These are phyloP conservation scores for Stramonita haemastoma DNA, from an alignment of 2,888 invertebrate genomes.

Conservation along the genomic window DNA sequence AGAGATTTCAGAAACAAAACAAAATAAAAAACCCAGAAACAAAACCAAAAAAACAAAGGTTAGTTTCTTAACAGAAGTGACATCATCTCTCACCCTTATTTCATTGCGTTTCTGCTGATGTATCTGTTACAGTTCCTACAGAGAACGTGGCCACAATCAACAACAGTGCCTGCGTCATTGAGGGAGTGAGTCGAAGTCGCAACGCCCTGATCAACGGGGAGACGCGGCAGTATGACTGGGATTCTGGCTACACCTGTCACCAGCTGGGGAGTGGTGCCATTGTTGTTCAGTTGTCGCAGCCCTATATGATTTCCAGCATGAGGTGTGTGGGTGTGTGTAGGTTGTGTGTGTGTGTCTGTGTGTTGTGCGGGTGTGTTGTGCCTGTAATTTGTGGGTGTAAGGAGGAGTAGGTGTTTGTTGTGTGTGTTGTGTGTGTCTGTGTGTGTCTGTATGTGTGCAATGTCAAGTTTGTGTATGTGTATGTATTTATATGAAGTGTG, in stretches of 20 bases:
- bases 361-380: constrained; percentile 46
- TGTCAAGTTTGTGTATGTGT: background rate
- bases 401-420: background rate
- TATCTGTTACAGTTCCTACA: constrained; percentile 82
- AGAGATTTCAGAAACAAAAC: too few species aligned
- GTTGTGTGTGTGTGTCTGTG: constrained; percentile 54
- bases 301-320: constrained; percentile 93
- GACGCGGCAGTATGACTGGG: constrained; percentile 97
- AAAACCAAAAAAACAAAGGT: too few species aligned
- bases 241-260: constrained; percentile 98
- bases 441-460: background rate
- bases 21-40: too few species aligned
- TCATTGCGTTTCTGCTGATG: too few species aligned
- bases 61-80: too few species aligned
- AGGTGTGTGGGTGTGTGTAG: constrained; percentile 77
- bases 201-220: constrained; percentile 98
- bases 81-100: too few species aligned
- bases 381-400: background rate
- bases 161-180: constrained; percentile 93
- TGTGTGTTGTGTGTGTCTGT: constrained; percentile 1
- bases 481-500: background rate
- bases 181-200: constrained; percentile 94
- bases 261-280: constrained; percentile 90
- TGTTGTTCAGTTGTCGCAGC: constrained; percentile 96
- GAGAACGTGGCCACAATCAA: constrained; percentile 95